A percentile compares a stretch with the other conserved stretches of the same genome.
phyloP scores from a whole-genome alignment of 1,140 invertebrate species.

The Coenobita brevimanus region DNA sequence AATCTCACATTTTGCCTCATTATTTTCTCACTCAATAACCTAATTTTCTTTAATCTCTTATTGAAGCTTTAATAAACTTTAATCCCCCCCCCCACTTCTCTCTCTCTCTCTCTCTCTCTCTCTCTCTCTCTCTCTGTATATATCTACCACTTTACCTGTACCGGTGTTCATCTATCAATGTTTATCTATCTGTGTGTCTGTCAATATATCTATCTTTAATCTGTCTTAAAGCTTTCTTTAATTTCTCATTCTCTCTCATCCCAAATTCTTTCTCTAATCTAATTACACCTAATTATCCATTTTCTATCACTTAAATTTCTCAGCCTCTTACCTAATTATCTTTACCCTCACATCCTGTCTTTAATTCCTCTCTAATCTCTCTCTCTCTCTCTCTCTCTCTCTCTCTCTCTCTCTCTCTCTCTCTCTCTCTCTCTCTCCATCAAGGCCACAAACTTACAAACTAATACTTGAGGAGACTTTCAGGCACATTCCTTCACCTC shows the following conservation, averaged over 20 bases:
- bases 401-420: neutral
- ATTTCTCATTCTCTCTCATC: too few relatives aligned
- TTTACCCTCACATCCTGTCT: neutral
- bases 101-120: constrained; percentile 16
- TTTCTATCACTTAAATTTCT: too few relatives aligned
- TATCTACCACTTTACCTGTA: too few relatives aligned
- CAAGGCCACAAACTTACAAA: neutral
- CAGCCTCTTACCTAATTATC: neutral
- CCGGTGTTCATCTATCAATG: too few relatives aligned
- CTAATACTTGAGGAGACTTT: neutral
- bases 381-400: constrained; percentile 28
- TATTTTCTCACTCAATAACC: too few relatives aligned
- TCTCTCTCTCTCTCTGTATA: neutral
- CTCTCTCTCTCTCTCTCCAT: neutral
- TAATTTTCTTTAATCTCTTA: neutral
- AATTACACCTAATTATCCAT: too few relatives aligned
- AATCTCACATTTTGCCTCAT: too few relatives aligned
- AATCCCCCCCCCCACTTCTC: neutral
- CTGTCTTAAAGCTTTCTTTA: too few relatives aligned
- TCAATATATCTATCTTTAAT: too few relatives aligned
- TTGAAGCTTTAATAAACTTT: neutral
- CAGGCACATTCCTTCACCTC: too few relatives aligned
- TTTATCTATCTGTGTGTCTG: too few relatives aligned
- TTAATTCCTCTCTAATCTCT: neutral
- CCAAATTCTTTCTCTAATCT: too few relatives aligned